Evolutionary conservation across 1,140 invertebrate genomes (phyloP).

Genomic region (Helicoverpa zea): DNA sequence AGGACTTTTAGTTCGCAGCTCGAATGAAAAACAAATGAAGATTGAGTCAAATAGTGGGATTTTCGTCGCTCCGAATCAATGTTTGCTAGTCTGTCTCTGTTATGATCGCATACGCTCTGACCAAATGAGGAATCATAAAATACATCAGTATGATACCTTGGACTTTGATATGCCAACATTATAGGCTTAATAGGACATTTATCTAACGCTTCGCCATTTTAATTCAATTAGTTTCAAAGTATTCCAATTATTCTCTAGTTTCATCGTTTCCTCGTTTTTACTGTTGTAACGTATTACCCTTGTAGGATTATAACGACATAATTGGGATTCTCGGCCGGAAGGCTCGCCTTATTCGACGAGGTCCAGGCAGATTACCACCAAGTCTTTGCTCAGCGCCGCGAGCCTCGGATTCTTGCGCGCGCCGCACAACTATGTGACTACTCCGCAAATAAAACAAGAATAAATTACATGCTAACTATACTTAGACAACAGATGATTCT

Average conservation of each 20-base stretch:
- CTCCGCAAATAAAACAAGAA: slow-evolving; percentile 46
- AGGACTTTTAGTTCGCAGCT: not conserved
- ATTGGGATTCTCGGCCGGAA: slow-evolving; percentile 52
- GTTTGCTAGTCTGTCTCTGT: too few relatives aligned
- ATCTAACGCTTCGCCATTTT: not conserved
- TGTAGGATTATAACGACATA: slow-evolving; percentile 49
- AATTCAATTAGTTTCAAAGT: not conserved
- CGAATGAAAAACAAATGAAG: not conserved
- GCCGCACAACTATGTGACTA: slow-evolving; percentile 42
- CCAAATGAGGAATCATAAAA: too few relatives aligned
- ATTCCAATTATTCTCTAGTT: slow-evolving; percentile 4
- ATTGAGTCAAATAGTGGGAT: too few relatives aligned
- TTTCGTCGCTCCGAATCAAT: too few relatives aligned
- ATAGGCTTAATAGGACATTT: not conserved
- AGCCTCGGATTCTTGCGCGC: slow-evolving; percentile 48
- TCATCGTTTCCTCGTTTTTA: slow-evolving; percentile 36
- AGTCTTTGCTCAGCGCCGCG: slow-evolving; percentile 51
- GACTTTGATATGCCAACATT: too few relatives aligned
- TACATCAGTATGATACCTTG: too few relatives aligned
- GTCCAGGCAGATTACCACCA: slow-evolving; percentile 46
- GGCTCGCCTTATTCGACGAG: slow-evolving; percentile 50
- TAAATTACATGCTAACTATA: slow-evolving; percentile 41
- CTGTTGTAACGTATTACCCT: slow-evolving; percentile 47
- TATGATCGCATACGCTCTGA: too few relatives aligned
- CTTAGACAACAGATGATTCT: slow-evolving; percentile 38